Evolutionary conservation across 2,797 vertebrate genomes (phyloP).

Genomic region (Chloroceryle inda): DNA sequence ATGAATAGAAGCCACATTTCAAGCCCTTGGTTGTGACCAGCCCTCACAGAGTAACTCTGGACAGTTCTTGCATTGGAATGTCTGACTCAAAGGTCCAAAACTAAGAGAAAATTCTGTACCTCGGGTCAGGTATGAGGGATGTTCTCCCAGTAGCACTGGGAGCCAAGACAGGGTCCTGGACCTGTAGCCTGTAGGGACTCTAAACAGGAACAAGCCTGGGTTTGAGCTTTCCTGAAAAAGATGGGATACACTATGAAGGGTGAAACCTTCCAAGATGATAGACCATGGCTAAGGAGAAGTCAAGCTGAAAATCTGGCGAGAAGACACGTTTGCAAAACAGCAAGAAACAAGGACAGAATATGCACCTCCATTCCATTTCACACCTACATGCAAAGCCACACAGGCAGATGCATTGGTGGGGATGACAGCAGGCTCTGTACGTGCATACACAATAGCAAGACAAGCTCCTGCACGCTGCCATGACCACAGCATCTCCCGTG

Average conservation of each 20-base stretch:
- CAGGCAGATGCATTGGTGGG: no score
- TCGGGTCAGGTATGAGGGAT: not conserved
- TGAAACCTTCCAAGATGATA: not conserved
- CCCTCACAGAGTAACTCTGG: not conserved
- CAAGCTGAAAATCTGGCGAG: not conserved
- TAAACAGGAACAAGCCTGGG: not conserved
- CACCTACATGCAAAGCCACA: accelerated
- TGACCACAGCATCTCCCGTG: accelerated
- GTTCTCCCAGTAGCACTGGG: not conserved
- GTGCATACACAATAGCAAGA: not conserved
- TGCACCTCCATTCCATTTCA: not conserved
- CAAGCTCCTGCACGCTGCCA: accelerated
- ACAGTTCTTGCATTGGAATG: not conserved
- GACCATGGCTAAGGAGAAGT: not conserved
- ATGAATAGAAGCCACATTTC: not conserved
- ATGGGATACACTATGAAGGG: not conserved
- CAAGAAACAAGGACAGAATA: not conserved
- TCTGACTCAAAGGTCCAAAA: not conserved
- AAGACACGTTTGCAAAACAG: not conserved
- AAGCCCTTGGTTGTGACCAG: not conserved
- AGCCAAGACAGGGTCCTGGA: not conserved
- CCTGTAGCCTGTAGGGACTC: accelerated
- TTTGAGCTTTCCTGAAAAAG: not conserved
- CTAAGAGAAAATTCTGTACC: not conserved
- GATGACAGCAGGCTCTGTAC: not conserved